A percentile compares a stretch with the other conserved stretches of the same genome.
These are phyloP conservation scores for Sprattus sprattus DNA, from an alignment of 2,113 vertebrate species.

Conservation along the genomic window DNA sequence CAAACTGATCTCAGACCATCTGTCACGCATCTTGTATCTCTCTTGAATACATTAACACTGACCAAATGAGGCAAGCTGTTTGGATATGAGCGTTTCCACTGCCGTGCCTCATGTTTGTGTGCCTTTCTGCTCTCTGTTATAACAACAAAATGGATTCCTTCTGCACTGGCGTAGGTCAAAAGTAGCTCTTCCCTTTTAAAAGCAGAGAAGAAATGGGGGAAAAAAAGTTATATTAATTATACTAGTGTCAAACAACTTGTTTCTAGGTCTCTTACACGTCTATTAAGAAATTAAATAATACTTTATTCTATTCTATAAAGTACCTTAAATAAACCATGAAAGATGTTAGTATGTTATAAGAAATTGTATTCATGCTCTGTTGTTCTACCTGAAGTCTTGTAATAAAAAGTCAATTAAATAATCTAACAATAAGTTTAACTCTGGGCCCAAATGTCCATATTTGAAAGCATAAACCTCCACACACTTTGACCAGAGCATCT, in stretches of 20 bases:
- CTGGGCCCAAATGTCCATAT: neutral
- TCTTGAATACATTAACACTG: conserved; percentile 33
- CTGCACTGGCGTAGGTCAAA: conserved; percentile 33
- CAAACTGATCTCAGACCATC: conserved; percentile 26
- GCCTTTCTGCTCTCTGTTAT: conserved; percentile 30
- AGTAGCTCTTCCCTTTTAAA: conserved; percentile 20
- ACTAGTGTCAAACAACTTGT: neutral
- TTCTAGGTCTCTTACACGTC: neutral
- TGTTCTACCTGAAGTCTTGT: neutral
- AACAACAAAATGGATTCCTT: conserved; percentile 47
- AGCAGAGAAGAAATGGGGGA: conserved; percentile 9
- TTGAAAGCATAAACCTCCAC: neutral
- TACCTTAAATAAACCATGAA: neutral
- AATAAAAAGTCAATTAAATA: no score
- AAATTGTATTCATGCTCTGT: neutral
- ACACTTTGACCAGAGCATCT: neutral
- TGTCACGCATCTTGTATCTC: conserved; percentile 40
- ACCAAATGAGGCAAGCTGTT: conserved; percentile 37
- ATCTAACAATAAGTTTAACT: no score
- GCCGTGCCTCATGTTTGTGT: neutral
- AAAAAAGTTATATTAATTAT: neutral
- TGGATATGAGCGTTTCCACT: conserved; percentile 23
- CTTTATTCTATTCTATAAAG: neutral
- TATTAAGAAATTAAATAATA: neutral
- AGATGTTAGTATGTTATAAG: neutral